phyloP scores from a whole-genome alignment of 2,888 invertebrate species.

The Platynereis dumerilii region DNA sequence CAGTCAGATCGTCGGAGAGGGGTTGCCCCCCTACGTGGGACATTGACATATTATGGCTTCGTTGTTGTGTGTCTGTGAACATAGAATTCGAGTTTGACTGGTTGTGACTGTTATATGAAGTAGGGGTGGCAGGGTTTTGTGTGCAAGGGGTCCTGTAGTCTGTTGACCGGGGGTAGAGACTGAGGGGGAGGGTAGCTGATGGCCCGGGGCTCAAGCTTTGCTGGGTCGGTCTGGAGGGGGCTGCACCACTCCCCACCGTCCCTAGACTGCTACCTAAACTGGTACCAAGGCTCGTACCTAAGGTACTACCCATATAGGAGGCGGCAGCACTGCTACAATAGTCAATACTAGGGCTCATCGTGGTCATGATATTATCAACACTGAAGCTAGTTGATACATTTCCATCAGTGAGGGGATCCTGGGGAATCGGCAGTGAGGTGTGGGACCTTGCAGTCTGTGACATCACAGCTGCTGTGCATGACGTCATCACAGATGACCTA shows the following conservation, averaged over 20 bases:
- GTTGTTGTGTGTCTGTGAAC: conserved; percentile 1
- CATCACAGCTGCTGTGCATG: conserved; percentile 43
- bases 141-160: neutral
- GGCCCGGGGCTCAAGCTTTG: conserved; percentile 24
- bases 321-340: neutral
- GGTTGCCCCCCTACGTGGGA: neutral
- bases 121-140: neutral
- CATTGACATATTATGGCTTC: neutral
- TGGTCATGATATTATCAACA: conserved; percentile 57
- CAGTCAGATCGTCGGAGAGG: neutral
- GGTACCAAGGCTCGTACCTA: neutral
- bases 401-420: conserved; percentile 39
- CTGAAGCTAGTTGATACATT: conserved; percentile 40
- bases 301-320: conserved; percentile 8
- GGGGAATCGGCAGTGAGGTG: conserved; percentile 46
- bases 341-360: conserved; percentile 20
- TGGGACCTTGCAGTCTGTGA: conserved; percentile 49
- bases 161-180: conserved; percentile 8
- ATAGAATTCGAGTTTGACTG: conserved; percentile 14
- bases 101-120: neutral
- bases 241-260: too few relatives aligned
- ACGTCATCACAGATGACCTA: neutral
- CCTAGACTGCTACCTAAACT: neutral
- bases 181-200: neutral
- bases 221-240: too few relatives aligned